phyloP scores from a whole-genome alignment of 2,113 vertebrate genomes.

The Alexandromys fortis region DNA sequence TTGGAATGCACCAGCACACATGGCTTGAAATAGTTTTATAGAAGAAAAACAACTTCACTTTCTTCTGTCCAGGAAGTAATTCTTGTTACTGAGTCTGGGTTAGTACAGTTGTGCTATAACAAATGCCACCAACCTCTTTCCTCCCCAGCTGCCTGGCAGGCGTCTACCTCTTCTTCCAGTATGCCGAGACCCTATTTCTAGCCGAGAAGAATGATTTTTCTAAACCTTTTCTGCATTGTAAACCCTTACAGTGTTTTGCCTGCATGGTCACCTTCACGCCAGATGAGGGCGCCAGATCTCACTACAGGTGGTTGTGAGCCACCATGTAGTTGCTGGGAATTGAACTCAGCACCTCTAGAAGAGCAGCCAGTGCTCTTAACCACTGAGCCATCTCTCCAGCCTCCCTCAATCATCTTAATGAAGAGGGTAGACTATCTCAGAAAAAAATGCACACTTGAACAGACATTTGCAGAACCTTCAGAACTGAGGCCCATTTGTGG shows the following conservation, averaged over 20 bases:
- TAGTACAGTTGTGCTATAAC: background rate
- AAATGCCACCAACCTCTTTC: background rate
- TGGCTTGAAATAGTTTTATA: constrained; percentile 52
- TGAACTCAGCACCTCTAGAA: too few species aligned
- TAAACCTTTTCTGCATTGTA: background rate
- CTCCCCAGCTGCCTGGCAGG: background rate
- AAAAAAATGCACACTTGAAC: constrained; percentile 5
- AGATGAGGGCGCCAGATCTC: background rate
- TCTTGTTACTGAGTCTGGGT: background rate
- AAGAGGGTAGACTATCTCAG: background rate
- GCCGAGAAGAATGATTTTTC: background rate
- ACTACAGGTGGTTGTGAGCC: too few species aligned
- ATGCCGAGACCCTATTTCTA: background rate
- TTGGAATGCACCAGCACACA: background rate
- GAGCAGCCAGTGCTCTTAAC: too few species aligned
- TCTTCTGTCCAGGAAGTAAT: constrained; percentile 43
- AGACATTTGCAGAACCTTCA: background rate
- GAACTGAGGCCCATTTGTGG: background rate
- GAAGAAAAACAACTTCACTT: constrained; percentile 34
- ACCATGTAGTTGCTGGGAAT: too few species aligned
- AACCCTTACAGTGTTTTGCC: background rate
- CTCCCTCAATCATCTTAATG: background rate
- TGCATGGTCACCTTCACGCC: too few species aligned
- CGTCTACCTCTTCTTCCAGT: background rate
- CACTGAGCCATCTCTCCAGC: too few species aligned